Evolutionary conservation across 2,888 invertebrate species (phyloP).

Genomic region (Hydraecia micacea): DNA sequence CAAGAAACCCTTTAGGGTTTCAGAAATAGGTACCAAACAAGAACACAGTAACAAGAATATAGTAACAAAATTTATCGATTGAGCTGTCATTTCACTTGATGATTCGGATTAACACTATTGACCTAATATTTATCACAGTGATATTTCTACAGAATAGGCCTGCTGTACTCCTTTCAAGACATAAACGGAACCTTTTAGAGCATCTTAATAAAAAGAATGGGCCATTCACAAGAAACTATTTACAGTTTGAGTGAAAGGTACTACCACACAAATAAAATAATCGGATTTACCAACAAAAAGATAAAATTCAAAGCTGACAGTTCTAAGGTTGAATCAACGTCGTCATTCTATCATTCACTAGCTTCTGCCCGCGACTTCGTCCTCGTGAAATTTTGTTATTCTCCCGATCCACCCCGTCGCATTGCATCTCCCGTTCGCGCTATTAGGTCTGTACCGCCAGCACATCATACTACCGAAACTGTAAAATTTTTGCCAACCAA

Average conservation of each 20-base stretch:
- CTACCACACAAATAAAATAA: neutral
- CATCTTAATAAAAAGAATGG: neutral
- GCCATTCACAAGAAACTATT: neutral
- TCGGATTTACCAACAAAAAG: neutral
- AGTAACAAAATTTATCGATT: neutral
- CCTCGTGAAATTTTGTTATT: too few relatives aligned
- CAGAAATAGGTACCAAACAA: neutral
- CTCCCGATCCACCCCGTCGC: too few relatives aligned
- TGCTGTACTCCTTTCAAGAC: neutral
- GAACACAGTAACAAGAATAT: accelerated
- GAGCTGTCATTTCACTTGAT: neutral
- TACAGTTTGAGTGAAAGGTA: neutral
- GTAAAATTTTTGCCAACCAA: too few relatives aligned
- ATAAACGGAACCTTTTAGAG: neutral
- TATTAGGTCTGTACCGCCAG: too few relatives aligned
- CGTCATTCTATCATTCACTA: neutral
- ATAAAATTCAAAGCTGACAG: constrained; percentile 10
- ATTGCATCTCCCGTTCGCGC: too few relatives aligned
- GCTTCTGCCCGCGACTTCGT: too few relatives aligned
- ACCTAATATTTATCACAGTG: too few relatives aligned
- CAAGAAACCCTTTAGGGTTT: too few relatives aligned
- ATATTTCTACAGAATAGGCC: neutral
- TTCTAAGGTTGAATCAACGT: constrained; percentile 11
- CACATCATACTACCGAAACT: too few relatives aligned
- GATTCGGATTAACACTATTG: neutral